Evolutionary conservation across 2,797 vertebrate genomes (phyloP), one percentile per base, ranked within the genome.

Genomic region (Anableps anableps): DNA sequence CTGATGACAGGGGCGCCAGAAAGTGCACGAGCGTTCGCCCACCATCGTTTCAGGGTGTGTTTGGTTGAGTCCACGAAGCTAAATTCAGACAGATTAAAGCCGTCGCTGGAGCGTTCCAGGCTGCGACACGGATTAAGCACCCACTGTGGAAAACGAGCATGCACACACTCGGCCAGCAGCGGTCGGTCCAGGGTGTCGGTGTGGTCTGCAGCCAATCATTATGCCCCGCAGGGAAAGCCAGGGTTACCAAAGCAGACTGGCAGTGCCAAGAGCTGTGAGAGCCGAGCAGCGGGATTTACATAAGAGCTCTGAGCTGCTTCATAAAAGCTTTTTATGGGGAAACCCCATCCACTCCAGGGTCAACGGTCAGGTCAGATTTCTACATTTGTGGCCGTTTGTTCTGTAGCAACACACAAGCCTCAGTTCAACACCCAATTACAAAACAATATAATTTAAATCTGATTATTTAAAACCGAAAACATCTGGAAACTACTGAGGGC

Each of bases 121-220:
- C 85, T 80, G 64, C 70, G 31, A 75, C 74, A 74, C 76, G 78
- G 85, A 79, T 85, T 83, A 77, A 81, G 78, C n/a, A 45, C 53
- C 72, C 64, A n/a, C 75, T 77, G 64, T 43, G n/a, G 76, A 77
- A 77, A 80, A 74, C 3, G 19, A 78, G 81, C 76, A 82, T 84
- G 83, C 74, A 47, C 68, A 83, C 75, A 82, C 58, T 50, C 36
- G 74, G 78, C 50, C 70, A n/a, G 73, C 81, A 41, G 90, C 38
- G 91, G 92, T 92, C 71, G 84, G 88, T 60, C 83, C 88, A 79
- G 91, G 92, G 91, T 92, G 92, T 94, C 86, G 47, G 84, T 91
- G 92, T 62, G 93, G 92, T 93, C 89, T 91, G 76, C 80, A 93
- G 91, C 76, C 91, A 92, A 89, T 94, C 91, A 93, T 93, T 93